These are phyloP conservation scores for Callipepla squamata DNA, from an alignment of 2,113 vertebrate species.

Conservation along the genomic window DNA sequence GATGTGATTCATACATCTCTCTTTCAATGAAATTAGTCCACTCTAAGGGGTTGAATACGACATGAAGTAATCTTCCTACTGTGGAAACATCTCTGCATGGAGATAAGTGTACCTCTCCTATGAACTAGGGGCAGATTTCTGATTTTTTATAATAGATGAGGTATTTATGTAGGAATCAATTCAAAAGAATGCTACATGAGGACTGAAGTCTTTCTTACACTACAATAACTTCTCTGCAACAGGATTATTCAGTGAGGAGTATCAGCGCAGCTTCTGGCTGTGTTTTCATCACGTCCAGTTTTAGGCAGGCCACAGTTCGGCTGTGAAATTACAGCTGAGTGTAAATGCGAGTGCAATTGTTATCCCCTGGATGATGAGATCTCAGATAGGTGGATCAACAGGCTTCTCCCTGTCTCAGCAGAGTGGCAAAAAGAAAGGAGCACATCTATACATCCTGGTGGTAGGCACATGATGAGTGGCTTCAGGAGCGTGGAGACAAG, in stretches of 20 bases:
- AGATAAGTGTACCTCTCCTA: constrained; percentile 6
- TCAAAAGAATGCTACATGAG: constrained; percentile 2
- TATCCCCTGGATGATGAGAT: neutral
- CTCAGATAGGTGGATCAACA: neutral
- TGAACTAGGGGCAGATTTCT: constrained; percentile 48
- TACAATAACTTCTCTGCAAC: neutral
- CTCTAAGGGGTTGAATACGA: neutral
- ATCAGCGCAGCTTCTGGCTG: neutral
- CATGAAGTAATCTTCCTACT: constrained; percentile 19
- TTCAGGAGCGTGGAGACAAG: fast-evolving
- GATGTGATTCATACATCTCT: neutral
- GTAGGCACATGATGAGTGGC: neutral
- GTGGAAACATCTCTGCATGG: constrained; percentile 14
- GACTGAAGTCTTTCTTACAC: constrained; percentile 1
- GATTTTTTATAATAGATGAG: constrained; percentile 42
- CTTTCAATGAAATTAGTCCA: neutral
- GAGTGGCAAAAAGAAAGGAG: neutral
- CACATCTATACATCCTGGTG: neutral
- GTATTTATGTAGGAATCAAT: constrained; percentile 39
- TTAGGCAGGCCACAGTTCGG: neutral
- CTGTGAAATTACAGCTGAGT: neutral
- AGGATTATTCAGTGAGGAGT: constrained; percentile 7
- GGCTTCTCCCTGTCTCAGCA: neutral
- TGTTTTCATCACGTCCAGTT: neutral
- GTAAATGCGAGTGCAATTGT: neutral